A percentile compares a stretch with the other conserved stretches of the same genome.
Evolutionary conservation across 2,113 vertebrate species (phyloP).

Genomic region (Siphamia tubifer): DNA sequence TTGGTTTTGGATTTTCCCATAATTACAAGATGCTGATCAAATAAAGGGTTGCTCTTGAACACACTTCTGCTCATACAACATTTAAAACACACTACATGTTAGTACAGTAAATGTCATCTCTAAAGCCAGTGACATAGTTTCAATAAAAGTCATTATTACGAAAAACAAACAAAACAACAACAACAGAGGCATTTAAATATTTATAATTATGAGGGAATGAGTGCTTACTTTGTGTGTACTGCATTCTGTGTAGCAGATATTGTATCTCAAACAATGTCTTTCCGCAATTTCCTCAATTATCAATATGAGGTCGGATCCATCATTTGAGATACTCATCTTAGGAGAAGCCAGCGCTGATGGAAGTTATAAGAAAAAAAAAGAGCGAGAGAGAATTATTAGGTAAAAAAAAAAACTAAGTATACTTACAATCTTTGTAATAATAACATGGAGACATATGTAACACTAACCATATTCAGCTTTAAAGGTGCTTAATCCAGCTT

Average conservation of each 20-base stretch:
- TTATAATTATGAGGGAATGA: background rate
- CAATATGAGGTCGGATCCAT: background rate
- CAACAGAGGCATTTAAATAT: background rate
- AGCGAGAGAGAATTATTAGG: background rate
- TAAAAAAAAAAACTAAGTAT: too few species aligned
- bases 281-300: rapidly evolving
- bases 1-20: too few species aligned
- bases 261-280: rapidly evolving
- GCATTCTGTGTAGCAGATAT: constrained; percentile 42
- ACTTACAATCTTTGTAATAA: too few species aligned
- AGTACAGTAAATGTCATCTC: too few species aligned
- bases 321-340: background rate
- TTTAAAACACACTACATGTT: too few species aligned
- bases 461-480: constrained; percentile 18
- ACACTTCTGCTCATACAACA: too few species aligned
- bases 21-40: too few species aligned
- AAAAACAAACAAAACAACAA: too few species aligned
- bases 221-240: background rate
- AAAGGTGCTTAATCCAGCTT: constrained; percentile 26
- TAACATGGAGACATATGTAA: too few species aligned
- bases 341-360: constrained; percentile 23
- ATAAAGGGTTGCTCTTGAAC: too few species aligned
- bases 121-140: too few species aligned
- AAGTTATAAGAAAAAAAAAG: background rate
- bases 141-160: too few species aligned